Evolutionary conservation across 2,113 vertebrate genomes (phyloP).

Genomic region (Charina bottae): DNA sequence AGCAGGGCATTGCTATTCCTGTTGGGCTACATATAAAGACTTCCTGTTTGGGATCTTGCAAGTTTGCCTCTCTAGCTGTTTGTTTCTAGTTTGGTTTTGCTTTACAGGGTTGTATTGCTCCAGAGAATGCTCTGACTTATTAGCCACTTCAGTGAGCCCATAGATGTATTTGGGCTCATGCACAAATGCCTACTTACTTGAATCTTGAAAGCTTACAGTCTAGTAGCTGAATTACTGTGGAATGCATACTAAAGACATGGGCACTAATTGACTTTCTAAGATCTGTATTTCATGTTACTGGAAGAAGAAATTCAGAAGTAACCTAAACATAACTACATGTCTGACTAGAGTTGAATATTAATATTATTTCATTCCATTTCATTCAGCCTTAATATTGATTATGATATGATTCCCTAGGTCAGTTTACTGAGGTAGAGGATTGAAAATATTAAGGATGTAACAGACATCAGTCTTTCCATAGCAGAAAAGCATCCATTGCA

Average conservation of each 20-base stretch:
- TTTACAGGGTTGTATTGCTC: background rate
- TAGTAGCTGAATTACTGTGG: background rate
- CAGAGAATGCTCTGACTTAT: background rate
- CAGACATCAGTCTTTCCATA: background rate
- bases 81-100: background rate
- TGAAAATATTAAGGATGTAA: too few species aligned
- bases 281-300: background rate
- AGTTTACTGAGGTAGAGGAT: background rate
- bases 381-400: background rate
- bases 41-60: conserved; percentile 1
- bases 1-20: background rate
- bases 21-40: background rate
- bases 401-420: background rate
- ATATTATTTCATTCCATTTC: too few species aligned
- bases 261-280: background rate
- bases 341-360: background rate
- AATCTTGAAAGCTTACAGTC: background rate
- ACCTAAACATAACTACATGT: background rate
- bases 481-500: background rate
- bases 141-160: background rate
- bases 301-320: background rate
- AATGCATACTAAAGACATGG: background rate
- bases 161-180: background rate
- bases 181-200: background rate
- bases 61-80: background rate